phyloP scores from a whole-genome alignment of 2,113 vertebrate genomes.

The Alethe castanea region DNA sequence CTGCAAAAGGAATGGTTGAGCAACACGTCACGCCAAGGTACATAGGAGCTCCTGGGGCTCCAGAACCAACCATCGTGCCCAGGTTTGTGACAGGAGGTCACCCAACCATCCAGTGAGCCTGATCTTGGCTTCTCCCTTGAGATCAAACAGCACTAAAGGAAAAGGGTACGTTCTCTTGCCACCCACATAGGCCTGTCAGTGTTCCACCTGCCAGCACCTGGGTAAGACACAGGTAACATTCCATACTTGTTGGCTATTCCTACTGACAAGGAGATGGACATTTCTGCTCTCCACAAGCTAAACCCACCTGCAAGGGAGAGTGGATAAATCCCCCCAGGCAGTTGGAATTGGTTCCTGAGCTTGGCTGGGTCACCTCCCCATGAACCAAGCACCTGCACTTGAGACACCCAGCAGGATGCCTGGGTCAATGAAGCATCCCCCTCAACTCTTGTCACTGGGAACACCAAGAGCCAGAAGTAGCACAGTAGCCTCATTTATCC shows the following conservation, averaged over 20 bases:
- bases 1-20: slow-evolving; percentile 60
- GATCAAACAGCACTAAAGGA: not conserved
- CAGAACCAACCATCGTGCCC: not conserved
- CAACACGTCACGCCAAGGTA: accelerated
- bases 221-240: not conserved
- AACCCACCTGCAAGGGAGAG: not conserved
- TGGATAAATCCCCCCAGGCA: not conserved
- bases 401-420: not conserved
- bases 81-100: not conserved
- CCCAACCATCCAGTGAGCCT: not conserved
- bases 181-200: not conserved
- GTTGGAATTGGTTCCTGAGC: not conserved
- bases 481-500: not conserved
- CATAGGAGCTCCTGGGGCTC: not conserved
- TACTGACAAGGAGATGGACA: not conserved
- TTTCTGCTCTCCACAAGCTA: not conserved
- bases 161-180: not conserved
- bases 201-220: accelerated
- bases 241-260: not conserved
- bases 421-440: not conserved
- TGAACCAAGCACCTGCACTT: not conserved
- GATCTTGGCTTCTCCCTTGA: not conserved
- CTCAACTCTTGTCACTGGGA: not conserved
- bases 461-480: not conserved
- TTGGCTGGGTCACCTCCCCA: not conserved